phyloP scores from a whole-genome alignment of 2,797 vertebrate species.

The Gorsachius magnificus region DNA sequence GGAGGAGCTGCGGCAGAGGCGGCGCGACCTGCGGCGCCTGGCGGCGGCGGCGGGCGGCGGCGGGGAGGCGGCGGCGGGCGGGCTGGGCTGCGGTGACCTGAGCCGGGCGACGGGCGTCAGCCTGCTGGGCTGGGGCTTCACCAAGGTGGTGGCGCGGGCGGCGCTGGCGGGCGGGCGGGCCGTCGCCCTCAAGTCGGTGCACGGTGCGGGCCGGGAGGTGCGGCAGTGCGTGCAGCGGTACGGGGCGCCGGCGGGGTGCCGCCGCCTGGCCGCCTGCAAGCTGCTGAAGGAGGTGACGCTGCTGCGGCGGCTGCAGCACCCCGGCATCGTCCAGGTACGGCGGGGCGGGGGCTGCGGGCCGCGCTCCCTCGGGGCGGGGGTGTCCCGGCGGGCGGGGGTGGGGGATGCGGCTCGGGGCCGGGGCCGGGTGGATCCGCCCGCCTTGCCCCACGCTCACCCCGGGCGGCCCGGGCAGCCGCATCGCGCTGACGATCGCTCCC shows the following conservation, averaged over 20 bases:
- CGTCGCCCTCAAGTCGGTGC: constrained; percentile 85
- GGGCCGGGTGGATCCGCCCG: neutral
- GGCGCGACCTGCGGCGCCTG: constrained; percentile 34
- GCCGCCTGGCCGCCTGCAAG: constrained; percentile 86
- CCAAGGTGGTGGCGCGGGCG: constrained; percentile 85
- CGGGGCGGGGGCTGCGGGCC: neutral
- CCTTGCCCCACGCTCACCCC: neutral
- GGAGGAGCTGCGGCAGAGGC: constrained; percentile 44
- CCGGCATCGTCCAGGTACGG: constrained; percentile 87
- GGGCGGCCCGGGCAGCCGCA: neutral
- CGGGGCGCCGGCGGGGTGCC: constrained; percentile 79
- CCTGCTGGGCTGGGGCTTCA: constrained; percentile 86
- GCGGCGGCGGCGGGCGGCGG: neutral
- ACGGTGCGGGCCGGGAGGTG: constrained; percentile 83
- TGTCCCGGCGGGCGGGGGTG: neutral
- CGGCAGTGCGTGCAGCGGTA: constrained; percentile 82
- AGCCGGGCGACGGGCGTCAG: constrained; percentile 73
- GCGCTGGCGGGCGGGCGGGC: constrained; percentile 74
- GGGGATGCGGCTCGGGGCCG: no score
- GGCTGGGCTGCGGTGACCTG: constrained; percentile 81
- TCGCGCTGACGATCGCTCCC: neutral
- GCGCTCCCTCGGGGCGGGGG: neutral
- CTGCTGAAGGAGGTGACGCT: constrained; percentile 87
- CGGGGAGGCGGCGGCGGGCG: neutral
- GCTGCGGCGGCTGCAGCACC: constrained; percentile 82